Percentiles rank a stretch among this genome's conserved stretches.
Conservation (phyloP, 2,113 vertebrate species). For the Myrmophylax atrothorax region DNA sequence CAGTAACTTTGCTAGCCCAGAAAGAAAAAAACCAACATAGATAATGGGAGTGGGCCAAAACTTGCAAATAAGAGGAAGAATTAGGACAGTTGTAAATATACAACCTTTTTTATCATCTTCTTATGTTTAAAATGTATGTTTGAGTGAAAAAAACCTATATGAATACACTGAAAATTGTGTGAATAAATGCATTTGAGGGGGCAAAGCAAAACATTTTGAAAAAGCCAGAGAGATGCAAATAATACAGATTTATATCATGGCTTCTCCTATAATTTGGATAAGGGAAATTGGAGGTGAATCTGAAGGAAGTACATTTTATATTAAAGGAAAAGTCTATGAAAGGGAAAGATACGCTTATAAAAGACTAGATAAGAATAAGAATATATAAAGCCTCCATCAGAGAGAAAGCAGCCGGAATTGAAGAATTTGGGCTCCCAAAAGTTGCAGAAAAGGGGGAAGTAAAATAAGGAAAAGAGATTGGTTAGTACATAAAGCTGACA, state of each 20-base stretch:
- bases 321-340: neutral
- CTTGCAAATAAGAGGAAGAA: neutral
- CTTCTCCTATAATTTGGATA: neutral
- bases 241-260: neutral
- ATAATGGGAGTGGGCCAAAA: neutral
- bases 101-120: accelerated
- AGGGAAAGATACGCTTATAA: neutral
- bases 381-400: neutral
- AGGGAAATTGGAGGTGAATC: neutral
- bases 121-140: neutral
- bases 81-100: neutral
- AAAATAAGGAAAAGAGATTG: neutral
- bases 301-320: neutral
- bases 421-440: neutral
- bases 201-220: neutral
- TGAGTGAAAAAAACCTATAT: neutral
- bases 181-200: neutral
- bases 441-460: neutral
- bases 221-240: neutral
- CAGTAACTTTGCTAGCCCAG: neutral
- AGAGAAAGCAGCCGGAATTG: neutral
- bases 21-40: neutral
- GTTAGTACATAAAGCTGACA: neutral
- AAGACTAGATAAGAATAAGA: neutral
- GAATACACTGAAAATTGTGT: neutral